These are phyloP conservation scores for Chironomus tepperi DNA, from an alignment of 1,140 invertebrate genomes.

Conservation along the genomic window DNA sequence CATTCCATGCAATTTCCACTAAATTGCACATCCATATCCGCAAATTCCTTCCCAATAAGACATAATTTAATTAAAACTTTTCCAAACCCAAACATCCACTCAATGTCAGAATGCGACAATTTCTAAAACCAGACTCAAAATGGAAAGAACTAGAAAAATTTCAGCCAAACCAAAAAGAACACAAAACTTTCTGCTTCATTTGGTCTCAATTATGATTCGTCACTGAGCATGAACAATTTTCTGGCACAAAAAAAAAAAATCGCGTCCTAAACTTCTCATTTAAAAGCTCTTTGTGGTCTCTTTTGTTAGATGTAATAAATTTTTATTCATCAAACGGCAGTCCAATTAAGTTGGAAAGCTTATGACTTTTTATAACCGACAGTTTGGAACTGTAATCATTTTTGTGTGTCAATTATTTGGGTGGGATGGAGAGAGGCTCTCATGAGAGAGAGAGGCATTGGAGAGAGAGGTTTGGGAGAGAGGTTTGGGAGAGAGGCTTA, in stretches of 20 bases:
- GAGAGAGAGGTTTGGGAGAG: too few relatives aligned
- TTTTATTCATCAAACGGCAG: background rate
- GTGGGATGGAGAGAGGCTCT: too few relatives aligned
- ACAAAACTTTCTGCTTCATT: background rate
- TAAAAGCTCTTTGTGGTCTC: constrained; percentile 12
- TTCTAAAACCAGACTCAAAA: background rate
- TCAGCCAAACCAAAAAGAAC: background rate
- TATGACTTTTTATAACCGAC: background rate
- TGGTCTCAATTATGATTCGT: background rate
- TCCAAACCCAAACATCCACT: background rate
- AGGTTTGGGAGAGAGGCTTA: too few relatives aligned
- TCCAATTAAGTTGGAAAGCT: background rate
- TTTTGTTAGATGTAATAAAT: background rate
- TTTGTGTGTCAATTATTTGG: too few relatives aligned
- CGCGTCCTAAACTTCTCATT: background rate
- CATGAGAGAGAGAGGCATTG: too few relatives aligned
- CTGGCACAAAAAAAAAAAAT: too few relatives aligned
- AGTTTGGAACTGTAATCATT: too few relatives aligned
- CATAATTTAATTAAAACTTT: too few relatives aligned
- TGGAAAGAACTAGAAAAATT: background rate
- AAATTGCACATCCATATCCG: too few relatives aligned
- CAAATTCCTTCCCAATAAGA: too few relatives aligned
- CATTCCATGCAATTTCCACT: too few relatives aligned
- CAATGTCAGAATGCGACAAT: background rate
- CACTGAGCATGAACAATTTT: background rate